Evolutionary conservation across 2,113 vertebrate species (phyloP).

Genomic region (Cyprinodon brontotheroides): DNA sequence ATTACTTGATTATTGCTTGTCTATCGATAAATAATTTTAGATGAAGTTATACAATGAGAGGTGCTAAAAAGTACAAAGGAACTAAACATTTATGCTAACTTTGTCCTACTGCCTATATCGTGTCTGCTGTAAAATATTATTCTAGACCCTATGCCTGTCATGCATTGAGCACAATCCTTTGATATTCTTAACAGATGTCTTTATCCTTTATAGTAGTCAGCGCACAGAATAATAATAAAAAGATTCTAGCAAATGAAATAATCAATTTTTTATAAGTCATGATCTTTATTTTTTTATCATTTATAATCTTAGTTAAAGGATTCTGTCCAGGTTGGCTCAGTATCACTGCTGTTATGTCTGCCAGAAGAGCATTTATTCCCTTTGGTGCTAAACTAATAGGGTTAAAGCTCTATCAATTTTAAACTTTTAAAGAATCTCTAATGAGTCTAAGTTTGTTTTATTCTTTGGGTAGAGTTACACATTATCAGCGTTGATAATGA

Average conservation of each 20-base stretch:
- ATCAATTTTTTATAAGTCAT: too few relatives aligned
- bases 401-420: neutral
- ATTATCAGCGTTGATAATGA: too few relatives aligned
- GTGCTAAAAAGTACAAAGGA: neutral
- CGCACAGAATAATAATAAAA: too few relatives aligned
- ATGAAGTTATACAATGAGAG: neutral
- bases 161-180: too few relatives aligned
- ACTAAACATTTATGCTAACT: neutral
- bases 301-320: neutral
- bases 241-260: too few relatives aligned
- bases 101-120: neutral
- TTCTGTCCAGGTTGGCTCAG: neutral
- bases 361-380: neutral
- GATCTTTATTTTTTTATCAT: too few relatives aligned
- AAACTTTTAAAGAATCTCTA: neutral
- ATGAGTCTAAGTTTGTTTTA: neutral
- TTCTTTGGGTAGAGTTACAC: too few relatives aligned
- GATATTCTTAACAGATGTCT: too few relatives aligned
- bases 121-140: too few relatives aligned
- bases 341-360: neutral
- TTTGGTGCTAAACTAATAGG: too few relatives aligned
- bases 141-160: too few relatives aligned
- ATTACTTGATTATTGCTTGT: neutral
- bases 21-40: neutral
- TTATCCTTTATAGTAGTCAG: too few relatives aligned